phyloP scores from a whole-genome alignment of 2,888 invertebrate species.

The Altica lythri region DNA sequence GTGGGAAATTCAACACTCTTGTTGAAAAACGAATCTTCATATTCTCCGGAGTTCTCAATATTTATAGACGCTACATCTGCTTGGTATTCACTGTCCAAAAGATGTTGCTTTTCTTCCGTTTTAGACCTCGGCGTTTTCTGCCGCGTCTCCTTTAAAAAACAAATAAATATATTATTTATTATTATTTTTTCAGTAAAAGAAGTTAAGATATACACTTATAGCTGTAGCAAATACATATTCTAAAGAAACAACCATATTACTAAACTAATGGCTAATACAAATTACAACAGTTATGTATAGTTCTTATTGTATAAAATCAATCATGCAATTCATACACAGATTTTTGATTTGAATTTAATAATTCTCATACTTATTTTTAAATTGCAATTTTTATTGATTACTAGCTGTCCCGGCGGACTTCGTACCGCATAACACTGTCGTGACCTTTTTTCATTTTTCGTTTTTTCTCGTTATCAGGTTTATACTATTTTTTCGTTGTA shows the following conservation, averaged over 20 bases:
- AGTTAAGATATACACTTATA: background rate
- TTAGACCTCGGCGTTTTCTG: slow-evolving; percentile 56
- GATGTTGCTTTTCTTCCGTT: slow-evolving; percentile 71
- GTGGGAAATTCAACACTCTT: slow-evolving; percentile 77
- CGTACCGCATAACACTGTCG: no score
- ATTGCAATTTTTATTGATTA: no score
- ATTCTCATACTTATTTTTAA: no score
- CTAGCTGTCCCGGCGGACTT: no score
- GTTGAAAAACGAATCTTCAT: slow-evolving; percentile 66
- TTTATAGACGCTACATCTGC: slow-evolving; percentile 44
- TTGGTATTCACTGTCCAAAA: slow-evolving; percentile 59
- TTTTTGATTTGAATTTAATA: no score
- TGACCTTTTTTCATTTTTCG: no score
- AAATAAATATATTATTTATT: background rate
- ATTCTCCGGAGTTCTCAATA: slow-evolving; percentile 35
- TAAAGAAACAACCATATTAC: background rate
- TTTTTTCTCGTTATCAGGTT: no score
- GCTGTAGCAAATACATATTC: background rate
- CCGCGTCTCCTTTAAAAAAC: slow-evolving; percentile 23
- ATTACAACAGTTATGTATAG: no score
- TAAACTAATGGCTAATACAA: no score
- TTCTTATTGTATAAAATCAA: no score
- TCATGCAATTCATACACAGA: no score
- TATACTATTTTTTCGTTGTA: no score
- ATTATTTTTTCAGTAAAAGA: background rate